Evolutionary conservation across 2,888 invertebrate genomes (phyloP).

Genomic region (Drosophila colorata): DNA sequence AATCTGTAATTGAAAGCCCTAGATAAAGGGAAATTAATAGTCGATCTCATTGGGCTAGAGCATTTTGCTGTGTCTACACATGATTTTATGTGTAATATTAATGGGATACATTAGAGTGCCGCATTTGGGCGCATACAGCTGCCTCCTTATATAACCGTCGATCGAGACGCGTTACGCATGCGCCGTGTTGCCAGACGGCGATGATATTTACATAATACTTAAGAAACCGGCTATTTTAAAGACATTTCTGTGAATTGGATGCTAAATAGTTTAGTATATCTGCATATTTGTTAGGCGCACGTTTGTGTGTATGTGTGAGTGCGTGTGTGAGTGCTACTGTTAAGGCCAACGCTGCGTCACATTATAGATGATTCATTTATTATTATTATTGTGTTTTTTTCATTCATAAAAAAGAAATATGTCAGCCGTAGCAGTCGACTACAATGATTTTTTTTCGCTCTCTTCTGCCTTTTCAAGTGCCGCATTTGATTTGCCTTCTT

Average conservation of each 20-base stretch:
- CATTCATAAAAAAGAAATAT: constrained; percentile 71
- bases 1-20: no score
- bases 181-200: constrained; percentile 44
- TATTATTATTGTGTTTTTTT: constrained; percentile 51
- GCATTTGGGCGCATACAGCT: constrained; percentile 29
- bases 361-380: constrained; percentile 67
- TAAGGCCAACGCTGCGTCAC: constrained; percentile 63
- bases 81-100: constrained; percentile 39
- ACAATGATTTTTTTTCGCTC: constrained; percentile 31
- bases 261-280: constrained; percentile 66
- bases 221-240: constrained; percentile 50
- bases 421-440: constrained; percentile 37
- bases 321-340: constrained; percentile 49
- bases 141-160: constrained; percentile 40
- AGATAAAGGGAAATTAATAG: constrained; percentile 8
- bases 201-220: constrained; percentile 52
- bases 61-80: constrained; percentile 20
- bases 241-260: constrained; percentile 56
- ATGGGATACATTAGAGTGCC: constrained; percentile 43
- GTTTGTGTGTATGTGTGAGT: constrained; percentile 3
- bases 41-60: neutral
- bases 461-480: constrained; percentile 57
- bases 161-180: constrained; percentile 56
- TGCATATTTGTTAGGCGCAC: constrained; percentile 25
- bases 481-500: constrained; percentile 69